Conservation (phyloP, 2,888 invertebrate genomes). For the Meliscaeva auricollis region DNA sequence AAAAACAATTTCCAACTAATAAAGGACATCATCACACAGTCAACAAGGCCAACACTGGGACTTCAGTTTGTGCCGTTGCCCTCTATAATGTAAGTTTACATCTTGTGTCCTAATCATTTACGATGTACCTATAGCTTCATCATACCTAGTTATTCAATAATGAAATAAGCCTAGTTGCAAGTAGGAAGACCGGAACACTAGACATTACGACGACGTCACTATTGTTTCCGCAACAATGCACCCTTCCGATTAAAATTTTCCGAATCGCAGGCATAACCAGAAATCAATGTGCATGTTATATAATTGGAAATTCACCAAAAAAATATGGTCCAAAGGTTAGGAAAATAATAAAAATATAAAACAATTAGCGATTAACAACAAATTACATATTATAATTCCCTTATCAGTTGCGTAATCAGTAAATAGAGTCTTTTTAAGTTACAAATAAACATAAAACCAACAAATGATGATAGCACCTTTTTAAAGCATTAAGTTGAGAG, state of each 20-base stretch:
- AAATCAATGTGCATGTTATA: slow-evolving; percentile 37
- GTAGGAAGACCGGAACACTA: neutral
- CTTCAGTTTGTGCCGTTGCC: slow-evolving; percentile 52
- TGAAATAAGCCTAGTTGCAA: slow-evolving; percentile 29
- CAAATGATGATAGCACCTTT: neutral
- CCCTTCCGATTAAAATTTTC: slow-evolving; percentile 4
- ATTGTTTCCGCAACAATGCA: neutral
- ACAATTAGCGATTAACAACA: no score
- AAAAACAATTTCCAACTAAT: neutral
- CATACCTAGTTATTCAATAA: slow-evolving; percentile 22
- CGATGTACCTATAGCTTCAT: neutral
- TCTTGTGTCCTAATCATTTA: slow-evolving; percentile 16
- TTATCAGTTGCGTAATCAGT: slow-evolving; percentile 56
- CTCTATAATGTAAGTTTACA: slow-evolving; percentile 46
- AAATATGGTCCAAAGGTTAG: neutral
- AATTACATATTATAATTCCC: slow-evolving; percentile 5
- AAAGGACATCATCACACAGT: neutral
- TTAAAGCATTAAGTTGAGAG: neutral
- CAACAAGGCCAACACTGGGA: slow-evolving; percentile 9
- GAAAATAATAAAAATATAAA: neutral
- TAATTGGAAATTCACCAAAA: slow-evolving; percentile 22
- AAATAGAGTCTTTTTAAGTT: neutral
- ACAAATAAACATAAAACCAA: no score
- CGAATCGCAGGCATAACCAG: slow-evolving; percentile 24
- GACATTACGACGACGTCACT: slow-evolving; percentile 28